A percentile compares a stretch with the other conserved stretches of the same genome.
These are phyloP conservation scores for Sisor rabdophorus DNA, from an alignment of 2,113 vertebrate species.

Conservation along the genomic window DNA sequence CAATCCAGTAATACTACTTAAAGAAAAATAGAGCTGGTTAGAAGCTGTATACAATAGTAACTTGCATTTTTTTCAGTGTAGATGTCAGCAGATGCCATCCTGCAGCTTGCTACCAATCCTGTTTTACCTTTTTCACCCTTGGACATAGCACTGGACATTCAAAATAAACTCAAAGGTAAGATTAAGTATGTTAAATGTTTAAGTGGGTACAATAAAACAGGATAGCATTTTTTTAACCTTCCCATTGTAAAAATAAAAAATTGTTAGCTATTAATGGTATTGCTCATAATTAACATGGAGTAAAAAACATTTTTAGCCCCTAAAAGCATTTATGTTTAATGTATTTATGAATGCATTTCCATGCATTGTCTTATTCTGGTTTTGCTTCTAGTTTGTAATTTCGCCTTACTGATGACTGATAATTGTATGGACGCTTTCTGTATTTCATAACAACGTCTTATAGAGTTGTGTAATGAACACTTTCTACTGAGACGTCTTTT, in stretches of 20 bases:
- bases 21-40: not conserved
- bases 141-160: slow-evolving; percentile 86
- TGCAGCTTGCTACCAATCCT: slow-evolving; percentile 79
- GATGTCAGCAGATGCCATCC: slow-evolving; percentile 86
- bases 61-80: slow-evolving; percentile 65
- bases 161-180: slow-evolving; percentile 91
- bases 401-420: not conserved
- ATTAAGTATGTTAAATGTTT: not conserved
- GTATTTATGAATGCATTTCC: not conserved
- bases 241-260: not conserved
- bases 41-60: not conserved
- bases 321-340: too few relatives aligned
- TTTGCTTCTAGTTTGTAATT: not conserved
- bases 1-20: not conserved
- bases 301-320: too few relatives aligned
- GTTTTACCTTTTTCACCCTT: slow-evolving; percentile 89
- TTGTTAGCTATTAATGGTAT: not conserved
- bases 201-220: not conserved
- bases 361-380: not conserved
- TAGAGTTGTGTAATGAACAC: not conserved
- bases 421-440: not conserved
- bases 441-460: not conserved
- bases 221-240: not conserved
- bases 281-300: too few relatives aligned
- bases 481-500: not conserved